Percentiles rank a stretch among this genome's conserved stretches.
phyloP scores from a whole-genome alignment of 2,797 vertebrate genomes.

The Scolopax bukidnonensis region DNA sequence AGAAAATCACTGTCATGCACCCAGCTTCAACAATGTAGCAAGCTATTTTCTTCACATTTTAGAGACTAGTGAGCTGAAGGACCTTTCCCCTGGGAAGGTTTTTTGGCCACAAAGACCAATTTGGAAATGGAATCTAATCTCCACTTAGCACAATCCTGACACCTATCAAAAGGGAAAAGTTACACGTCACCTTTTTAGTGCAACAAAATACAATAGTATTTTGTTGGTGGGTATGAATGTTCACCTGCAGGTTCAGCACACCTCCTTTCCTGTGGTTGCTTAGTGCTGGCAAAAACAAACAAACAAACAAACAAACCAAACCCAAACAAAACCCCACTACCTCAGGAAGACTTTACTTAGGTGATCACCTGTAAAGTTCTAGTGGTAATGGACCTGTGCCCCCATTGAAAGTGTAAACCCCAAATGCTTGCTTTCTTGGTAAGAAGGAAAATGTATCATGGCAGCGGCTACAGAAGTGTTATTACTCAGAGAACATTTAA shows the following conservation, averaged over 20 bases:
- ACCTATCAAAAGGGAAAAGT: neutral
- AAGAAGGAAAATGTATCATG: neutral
- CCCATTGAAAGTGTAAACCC: neutral
- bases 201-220: neutral
- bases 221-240: neutral
- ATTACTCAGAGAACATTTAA: neutral
- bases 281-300: neutral
- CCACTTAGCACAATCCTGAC: neutral
- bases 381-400: neutral
- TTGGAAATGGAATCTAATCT: neutral
- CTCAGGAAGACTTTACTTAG: neutral
- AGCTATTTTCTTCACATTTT: neutral
- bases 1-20: neutral
- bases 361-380: neutral
- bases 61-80: neutral
- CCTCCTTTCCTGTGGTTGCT: neutral
- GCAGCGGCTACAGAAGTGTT: neutral
- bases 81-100: neutral
- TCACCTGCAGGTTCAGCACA: neutral
- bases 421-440: neutral
- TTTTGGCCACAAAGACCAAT: neutral
- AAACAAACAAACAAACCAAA: too few species aligned
- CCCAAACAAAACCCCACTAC: neutral
- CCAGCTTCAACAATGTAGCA: neutral
- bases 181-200: neutral